Evolutionary conservation across 1,140 invertebrate species (phyloP).

Genomic region (Drosophila setifemur): DNA sequence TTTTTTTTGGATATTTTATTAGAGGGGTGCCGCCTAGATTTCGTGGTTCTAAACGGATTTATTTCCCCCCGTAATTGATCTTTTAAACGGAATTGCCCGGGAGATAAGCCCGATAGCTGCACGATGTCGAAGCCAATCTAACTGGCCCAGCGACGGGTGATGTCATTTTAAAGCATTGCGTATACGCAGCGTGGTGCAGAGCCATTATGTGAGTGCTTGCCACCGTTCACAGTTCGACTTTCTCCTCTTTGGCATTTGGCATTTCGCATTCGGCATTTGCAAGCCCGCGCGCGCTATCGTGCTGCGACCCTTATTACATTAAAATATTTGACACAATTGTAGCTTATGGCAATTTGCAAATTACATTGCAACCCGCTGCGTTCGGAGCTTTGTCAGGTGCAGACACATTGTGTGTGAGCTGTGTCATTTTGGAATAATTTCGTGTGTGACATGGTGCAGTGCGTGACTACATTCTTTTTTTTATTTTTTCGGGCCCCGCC

Average conservation of each 20-base stretch:
- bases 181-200: constrained; percentile 37
- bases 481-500: constrained; percentile 6
- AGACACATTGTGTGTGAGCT: constrained; percentile 5
- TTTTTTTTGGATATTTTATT: constrained; percentile 13
- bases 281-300: constrained; percentile 12
- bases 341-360: constrained; percentile 61
- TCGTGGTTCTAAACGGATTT: constrained; percentile 64
- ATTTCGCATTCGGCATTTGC: too few relatives aligned
- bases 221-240: too few relatives aligned
- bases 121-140: constrained; percentile 28
- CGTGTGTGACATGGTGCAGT: constrained; percentile 22
- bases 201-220: background rate
- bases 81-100: constrained; percentile 33
- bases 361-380: constrained; percentile 43
- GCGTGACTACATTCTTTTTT: constrained; percentile 48
- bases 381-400: constrained; percentile 40
- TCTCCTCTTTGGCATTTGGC: background rate
- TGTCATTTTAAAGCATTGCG: constrained; percentile 45
- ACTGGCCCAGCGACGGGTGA: constrained; percentile 14
- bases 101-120: constrained; percentile 30
- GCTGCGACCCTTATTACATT: constrained; percentile 61
- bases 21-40: constrained; percentile 37
- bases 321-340: constrained; percentile 63
- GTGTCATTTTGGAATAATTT: constrained; percentile 58
- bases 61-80: constrained; percentile 60